Evolutionary conservation across 1,140 invertebrate genomes (phyloP), one percentile per base, ranked within the genome.

Genomic region (Heterodera schachtii): DNA sequence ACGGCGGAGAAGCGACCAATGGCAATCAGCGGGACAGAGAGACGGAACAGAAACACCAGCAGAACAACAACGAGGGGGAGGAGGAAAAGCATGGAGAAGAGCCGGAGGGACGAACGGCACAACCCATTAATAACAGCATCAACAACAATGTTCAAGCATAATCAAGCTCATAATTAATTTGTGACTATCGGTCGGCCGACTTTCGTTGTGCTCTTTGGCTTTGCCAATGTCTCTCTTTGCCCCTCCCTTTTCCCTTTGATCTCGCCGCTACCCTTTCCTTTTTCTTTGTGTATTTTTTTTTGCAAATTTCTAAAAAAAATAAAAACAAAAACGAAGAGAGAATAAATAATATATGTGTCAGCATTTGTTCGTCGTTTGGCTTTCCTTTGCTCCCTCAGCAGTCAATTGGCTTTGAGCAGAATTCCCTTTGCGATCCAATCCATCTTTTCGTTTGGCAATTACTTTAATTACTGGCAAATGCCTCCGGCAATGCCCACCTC

Each of bases 361-460:
- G 31, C 13, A 7, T 41, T 43, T 43, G 2, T 21, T 3, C 57
- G 21, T 43, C 60, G n/a, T 67, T 66, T 69, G 11, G 19, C 66
- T 21, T 19, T 75, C 52, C 16, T 21, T 7, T 13, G 44, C 2
- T 0, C 44, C 60, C 46, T 82, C 52, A 82, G 47, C 81, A 82
- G 73, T 82, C 81, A 41, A 82, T 69, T 41, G 81, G 81, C 74
- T 52, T 74, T 49, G 57, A 21, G 46, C 81, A 82, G 60, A 66
- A 78, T 21, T 82, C 81, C 74, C 81, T 31, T 73, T 78, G 57
- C 7, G 70, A 7, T 13, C 64, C 77, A 47, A 41, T 78, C 77
- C 76, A 78, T 31, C 74, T 76, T 76, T 47, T 44, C 19, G 11
- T 46, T 46, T 0, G 52, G 52, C n/a, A 8, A 47, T 5, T 19